phyloP scores from a whole-genome alignment of 2,113 vertebrate genomes.

The Neotoma lepida region DNA sequence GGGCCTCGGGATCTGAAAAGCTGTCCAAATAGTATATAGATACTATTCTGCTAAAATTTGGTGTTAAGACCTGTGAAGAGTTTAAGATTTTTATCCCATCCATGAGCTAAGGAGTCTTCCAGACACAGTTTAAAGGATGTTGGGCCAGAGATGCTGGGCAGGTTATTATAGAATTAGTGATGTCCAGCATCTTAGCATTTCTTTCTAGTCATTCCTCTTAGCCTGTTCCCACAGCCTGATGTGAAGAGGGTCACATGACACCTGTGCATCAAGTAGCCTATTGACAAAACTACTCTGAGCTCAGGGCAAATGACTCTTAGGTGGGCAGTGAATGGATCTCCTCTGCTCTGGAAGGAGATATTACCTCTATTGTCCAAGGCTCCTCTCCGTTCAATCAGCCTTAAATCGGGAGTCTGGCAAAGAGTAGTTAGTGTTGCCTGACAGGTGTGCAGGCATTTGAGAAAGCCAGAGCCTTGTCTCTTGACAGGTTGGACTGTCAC shows the following conservation, averaged over 20 bases:
- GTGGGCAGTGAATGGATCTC: not conserved
- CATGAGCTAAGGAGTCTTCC: not conserved
- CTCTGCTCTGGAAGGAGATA: not conserved
- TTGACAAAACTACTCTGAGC: not conserved
- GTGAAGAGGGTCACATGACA: not conserved
- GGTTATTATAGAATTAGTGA: not conserved
- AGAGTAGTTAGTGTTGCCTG: not conserved
- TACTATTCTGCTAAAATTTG: not conserved
- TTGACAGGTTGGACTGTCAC: not conserved
- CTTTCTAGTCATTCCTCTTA: not conserved
- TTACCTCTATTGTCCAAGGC: not conserved
- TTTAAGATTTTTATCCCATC: constrained; percentile 23
- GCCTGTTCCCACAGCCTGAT: not conserved
- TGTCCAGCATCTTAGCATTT: not conserved
- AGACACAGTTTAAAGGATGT: not conserved
- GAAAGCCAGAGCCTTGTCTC: not conserved
- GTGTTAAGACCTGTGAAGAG: not conserved
- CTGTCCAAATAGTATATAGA: not conserved
- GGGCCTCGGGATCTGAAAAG: not conserved
- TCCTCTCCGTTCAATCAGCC: not conserved
- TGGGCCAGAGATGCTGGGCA: not conserved
- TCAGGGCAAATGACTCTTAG: not conserved
- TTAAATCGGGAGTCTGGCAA: not conserved
- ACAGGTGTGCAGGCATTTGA: not conserved
- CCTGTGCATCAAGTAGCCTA: not conserved